Conservation (phyloP, 2,113 vertebrate species). For the Mus musculus region GRCm39 chr4:33072001-33072500, state of each 20-base stretch:
- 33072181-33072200: background rate
- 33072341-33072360: background rate
- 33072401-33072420: background rate
- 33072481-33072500: conserved; percentile 40
- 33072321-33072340: background rate
- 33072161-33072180: background rate
- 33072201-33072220: background rate
- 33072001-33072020: background rate
- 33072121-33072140: background rate
- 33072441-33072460: background rate
- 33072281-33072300: background rate
- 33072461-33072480: background rate
- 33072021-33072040: background rate
- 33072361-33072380: background rate
- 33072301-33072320: background rate
- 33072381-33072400: background rate
- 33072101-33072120: background rate
- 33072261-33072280: background rate
- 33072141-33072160: background rate
- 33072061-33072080: background rate
- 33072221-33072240: background rate
- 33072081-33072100: background rate
- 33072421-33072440: background rate
- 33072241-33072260: rapidly evolving
- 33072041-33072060: background rate